phyloP scores from a whole-genome alignment of 1,140 invertebrate genomes.

The Heliconius melpomene region DNA sequence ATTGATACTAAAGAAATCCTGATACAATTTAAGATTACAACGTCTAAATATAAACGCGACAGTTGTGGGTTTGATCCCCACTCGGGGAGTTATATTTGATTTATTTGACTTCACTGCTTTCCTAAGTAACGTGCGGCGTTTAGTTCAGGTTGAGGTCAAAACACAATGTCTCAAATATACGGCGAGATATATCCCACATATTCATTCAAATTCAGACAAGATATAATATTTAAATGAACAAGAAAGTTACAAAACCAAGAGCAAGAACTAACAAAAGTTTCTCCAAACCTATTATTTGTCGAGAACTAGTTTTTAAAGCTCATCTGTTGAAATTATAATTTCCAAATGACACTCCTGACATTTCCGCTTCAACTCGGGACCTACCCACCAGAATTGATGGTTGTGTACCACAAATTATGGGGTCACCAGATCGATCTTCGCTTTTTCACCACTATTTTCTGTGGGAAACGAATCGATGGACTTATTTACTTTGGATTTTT shows the following conservation, averaged over 20 bases:
- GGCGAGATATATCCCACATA: too few species aligned
- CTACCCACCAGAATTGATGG: background rate
- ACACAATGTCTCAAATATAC: too few species aligned
- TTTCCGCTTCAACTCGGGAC: background rate
- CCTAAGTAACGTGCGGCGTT: too few species aligned
- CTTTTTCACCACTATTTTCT: background rate
- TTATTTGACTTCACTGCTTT: too few species aligned
- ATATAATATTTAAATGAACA: background rate
- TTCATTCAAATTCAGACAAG: background rate
- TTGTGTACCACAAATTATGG: background rate
- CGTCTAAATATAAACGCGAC: background rate
- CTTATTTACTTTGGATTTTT: background rate
- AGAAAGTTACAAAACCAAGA: background rate
- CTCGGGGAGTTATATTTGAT: too few species aligned
- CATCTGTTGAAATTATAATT: slow-evolving; percentile 14
- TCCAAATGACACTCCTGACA: slow-evolving; percentile 8
- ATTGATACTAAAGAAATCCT: too few species aligned
- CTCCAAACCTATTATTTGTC: background rate
- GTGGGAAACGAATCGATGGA: background rate
- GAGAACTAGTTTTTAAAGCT: slow-evolving; percentile 10
- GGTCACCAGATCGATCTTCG: background rate
- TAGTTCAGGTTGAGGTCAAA: too few species aligned
- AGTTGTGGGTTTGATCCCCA: background rate
- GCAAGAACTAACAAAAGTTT: background rate
- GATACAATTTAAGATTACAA: too few species aligned